phyloP scores from a whole-genome alignment of 23 tunicate genomes.

The Oikopleura dioica region DNA sequence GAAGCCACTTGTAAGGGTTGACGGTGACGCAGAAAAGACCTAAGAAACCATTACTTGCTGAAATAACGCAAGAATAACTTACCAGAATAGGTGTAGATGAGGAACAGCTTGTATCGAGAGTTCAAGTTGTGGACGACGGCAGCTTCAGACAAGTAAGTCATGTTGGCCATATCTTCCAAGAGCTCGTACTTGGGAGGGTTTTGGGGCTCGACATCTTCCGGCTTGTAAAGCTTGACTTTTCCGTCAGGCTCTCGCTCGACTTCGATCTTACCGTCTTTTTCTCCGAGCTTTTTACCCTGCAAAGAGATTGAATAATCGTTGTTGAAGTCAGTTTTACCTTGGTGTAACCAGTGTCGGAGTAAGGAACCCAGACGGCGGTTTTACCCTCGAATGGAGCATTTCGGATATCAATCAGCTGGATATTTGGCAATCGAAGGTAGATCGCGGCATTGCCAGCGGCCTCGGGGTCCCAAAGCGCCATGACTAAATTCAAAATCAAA shows the following conservation, averaged over 20 bases:
- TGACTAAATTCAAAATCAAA: too few species aligned
- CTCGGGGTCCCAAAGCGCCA: too few species aligned
- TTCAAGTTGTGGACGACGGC: conserved; percentile 58
- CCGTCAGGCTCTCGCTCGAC: not conserved
- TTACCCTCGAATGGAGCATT: too few species aligned
- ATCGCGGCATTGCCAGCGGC: too few species aligned
- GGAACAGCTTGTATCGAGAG: conserved; percentile 47
- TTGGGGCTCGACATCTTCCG: conserved; percentile 47
- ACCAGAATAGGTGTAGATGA: conserved; percentile 90
- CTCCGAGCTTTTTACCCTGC: not conserved
- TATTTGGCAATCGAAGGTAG: too few species aligned
- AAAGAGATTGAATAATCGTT: too few species aligned
- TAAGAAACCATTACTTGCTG: too few species aligned
- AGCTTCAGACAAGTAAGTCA: conserved; percentile 88
- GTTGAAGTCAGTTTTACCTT: too few species aligned
- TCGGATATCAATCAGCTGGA: too few species aligned
- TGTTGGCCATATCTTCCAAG: conserved; percentile 98
- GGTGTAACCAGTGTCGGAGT: too few species aligned
- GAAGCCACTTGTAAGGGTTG: conserved; percentile 83
- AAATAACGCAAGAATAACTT: too few species aligned
- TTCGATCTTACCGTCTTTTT: not conserved
- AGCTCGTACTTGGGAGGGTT: conserved; percentile 84
- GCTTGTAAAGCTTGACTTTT: not conserved
- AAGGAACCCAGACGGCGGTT: too few species aligned
- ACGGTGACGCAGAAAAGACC: conserved; percentile 77